Base-by-base conservation (phyloP, 1,140 invertebrate species). In the Elymnias hypermnestra region DNA sequence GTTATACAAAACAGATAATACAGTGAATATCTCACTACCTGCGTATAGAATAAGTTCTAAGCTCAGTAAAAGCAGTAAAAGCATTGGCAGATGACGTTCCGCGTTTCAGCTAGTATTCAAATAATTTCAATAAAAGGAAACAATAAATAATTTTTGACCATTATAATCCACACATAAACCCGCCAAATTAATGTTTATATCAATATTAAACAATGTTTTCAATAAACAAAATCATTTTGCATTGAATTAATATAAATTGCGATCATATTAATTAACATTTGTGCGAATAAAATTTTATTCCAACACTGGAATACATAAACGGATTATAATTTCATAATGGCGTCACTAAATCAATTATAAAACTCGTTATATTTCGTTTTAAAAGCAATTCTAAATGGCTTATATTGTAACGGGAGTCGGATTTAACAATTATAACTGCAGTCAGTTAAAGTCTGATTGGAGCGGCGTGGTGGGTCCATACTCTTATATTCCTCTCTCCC, bases 361-460 rank as follows among this genome's bases (percentile, higher is more conserved):
- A 41, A 19, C 21, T 35, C 31, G 17, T 36, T 44, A 36, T 4
- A n/a, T 18, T 9, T 33, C 10, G 17, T 9, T 21, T 44, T 33
- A 44, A 31, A 44, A 18, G 19, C 23, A 17, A 22, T 13, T 44
- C 42, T 35, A 44, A 44, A 31, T 44, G 42, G 42, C 31, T 17
- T 44, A 29, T 35, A n/a, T 1, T 33, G 28, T 48, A 35, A 48
- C 40, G 14, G 26, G 45, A 31, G 39, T 48, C 39, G 10, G 35
- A 23, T 40, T n/a, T n/a, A n/a, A n/a, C n/a, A n/a, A n/a, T n/a
- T n/a, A n/a, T n/a, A n/a, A n/a, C n/a, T n/a, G n/a, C n/a, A n/a
- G n/a, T n/a, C n/a, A n/a, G n/a, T n/a, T n/a, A n/a, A n/a, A n/a
- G n/a, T n/a, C n/a, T n/a, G n/a, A n/a, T n/a, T n/a, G n/a, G n/a